phyloP scores from a whole-genome alignment of 2,797 vertebrate species.

The Odontamblyopus rebecca region DNA sequence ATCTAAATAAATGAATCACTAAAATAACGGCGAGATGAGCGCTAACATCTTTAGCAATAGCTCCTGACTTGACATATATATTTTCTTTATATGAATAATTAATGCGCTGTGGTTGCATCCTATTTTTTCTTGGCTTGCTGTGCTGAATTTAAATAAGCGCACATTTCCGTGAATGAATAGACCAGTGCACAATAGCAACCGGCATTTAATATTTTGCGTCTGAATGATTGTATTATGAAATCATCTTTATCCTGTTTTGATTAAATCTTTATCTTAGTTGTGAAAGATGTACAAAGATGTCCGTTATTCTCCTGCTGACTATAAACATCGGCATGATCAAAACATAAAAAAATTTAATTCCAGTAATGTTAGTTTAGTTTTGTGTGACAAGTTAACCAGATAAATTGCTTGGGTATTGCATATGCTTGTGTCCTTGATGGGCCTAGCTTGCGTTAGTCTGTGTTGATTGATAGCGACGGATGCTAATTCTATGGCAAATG shows the following conservation, averaged over 20 bases:
- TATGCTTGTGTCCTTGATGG: conserved; percentile 56
- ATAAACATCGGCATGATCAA: not conserved
- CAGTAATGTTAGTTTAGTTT: not conserved
- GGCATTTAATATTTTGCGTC: not conserved
- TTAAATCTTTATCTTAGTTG: not conserved
- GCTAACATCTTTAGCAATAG: not conserved
- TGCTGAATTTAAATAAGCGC: conserved; percentile 7
- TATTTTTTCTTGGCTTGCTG: conserved; percentile 8
- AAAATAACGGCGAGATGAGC: not conserved
- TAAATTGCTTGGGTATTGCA: conserved; percentile 45
- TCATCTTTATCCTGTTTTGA: not conserved
- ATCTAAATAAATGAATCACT: conserved; percentile 2
- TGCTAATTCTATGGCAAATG: conserved; percentile 72
- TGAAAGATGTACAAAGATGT: not conserved
- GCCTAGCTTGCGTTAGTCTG: conserved; percentile 45
- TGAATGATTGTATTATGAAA: not conserved
- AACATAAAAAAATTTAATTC: not conserved
- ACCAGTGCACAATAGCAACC: not conserved
- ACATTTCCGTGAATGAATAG: conserved; percentile 1
- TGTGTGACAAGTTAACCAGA: conserved; percentile 46
- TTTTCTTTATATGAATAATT: conserved; percentile 7
- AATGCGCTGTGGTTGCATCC: not conserved
- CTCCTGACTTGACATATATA: not conserved
- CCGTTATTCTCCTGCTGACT: not conserved
- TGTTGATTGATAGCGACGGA: conserved; percentile 70